Evolutionary conservation across 2,113 vertebrate genomes (phyloP).

Genomic region (Cervus canadensis): DNA sequence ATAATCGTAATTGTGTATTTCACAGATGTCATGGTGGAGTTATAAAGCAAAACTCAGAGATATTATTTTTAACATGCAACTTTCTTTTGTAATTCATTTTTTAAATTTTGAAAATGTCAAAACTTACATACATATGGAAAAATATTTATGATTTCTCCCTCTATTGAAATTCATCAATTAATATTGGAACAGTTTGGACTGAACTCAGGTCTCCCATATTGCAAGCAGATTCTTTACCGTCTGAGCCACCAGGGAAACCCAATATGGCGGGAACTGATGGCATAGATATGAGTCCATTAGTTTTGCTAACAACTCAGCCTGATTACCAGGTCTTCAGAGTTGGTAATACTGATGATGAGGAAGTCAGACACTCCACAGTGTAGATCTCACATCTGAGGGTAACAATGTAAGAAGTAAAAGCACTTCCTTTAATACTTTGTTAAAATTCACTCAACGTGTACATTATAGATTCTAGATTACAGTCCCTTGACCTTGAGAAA

Average conservation of each 20-base stretch:
- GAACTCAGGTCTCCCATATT: background rate
- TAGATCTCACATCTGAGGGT: background rate
- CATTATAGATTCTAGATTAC: background rate
- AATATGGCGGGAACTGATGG: background rate
- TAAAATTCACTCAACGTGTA: background rate
- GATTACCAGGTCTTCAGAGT: background rate
- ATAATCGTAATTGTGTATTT: background rate
- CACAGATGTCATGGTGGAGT: background rate
- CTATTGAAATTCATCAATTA: background rate
- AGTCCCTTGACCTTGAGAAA: background rate
- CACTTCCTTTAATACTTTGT: background rate
- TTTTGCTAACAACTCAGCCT: background rate
- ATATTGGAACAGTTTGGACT: background rate
- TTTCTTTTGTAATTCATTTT: background rate
- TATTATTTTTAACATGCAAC: background rate
- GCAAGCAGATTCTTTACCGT: background rate
- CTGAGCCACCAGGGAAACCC: background rate
- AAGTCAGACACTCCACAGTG: background rate
- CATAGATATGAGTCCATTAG: background rate
- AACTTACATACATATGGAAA: background rate
- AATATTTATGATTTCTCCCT: background rate
- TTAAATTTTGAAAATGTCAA: background rate
- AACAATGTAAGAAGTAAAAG: background rate
- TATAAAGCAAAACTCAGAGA: background rate
- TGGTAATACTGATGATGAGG: background rate